Percentiles rank a stretch among this genome's conserved stretches.
These are phyloP conservation scores for Apocheima hispidaria DNA, from an alignment of 2,888 invertebrate genomes.

Conservation along the genomic window DNA sequence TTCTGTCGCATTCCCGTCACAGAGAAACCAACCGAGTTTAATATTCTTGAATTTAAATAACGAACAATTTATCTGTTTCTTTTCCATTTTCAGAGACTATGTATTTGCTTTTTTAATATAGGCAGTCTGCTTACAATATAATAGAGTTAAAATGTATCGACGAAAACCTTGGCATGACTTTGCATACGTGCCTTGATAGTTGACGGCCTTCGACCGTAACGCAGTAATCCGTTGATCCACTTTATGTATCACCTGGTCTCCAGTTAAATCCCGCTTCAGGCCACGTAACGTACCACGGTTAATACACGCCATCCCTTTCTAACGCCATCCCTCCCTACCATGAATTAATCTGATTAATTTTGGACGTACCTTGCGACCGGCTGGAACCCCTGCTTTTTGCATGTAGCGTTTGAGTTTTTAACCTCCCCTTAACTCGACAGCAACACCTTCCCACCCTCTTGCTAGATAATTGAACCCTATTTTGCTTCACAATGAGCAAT, in stretches of 20 bases:
- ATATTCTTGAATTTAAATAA: no score
- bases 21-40: no score
- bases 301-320: slow-evolving; percentile 42
- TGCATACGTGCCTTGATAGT: slow-evolving; percentile 25
- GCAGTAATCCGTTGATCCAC: slow-evolving; percentile 31
- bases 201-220: slow-evolving; percentile 17
- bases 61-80: no score
- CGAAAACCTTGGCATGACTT: slow-evolving; percentile 4
- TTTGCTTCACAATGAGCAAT: slow-evolving; percentile 76
- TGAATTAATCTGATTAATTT: slow-evolving; percentile 77
- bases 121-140: neutral
- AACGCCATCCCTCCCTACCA: slow-evolving; percentile 53
- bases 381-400: slow-evolving; percentile 50
- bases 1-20: no score
- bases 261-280: slow-evolving; percentile 37
- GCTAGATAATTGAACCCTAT: slow-evolving; percentile 64
- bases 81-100: no score
- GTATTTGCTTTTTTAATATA: no score
- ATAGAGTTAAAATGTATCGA: neutral
- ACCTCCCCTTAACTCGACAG: slow-evolving; percentile 60
- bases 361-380: slow-evolving; percentile 65
- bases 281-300: slow-evolving; percentile 39
- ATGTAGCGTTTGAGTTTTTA: slow-evolving; percentile 64
- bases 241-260: slow-evolving; percentile 32
- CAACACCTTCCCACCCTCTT: slow-evolving; percentile 63